These are phyloP conservation scores for Sebastes schlegelii DNA, from an alignment of 2,113 vertebrate species.

Conservation along the genomic window DNA sequence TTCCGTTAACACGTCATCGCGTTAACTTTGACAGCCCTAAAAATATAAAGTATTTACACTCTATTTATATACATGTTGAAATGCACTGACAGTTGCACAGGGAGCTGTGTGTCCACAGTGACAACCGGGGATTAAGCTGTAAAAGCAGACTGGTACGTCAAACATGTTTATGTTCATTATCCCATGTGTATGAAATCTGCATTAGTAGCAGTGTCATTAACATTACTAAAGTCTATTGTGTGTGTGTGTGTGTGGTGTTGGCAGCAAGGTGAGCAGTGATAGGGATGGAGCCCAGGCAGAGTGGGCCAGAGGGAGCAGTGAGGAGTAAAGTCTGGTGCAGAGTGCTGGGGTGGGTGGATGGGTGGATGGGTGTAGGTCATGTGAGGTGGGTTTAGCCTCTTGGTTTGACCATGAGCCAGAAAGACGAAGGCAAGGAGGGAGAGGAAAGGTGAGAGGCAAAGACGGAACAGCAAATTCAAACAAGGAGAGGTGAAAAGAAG, in stretches of 20 bases:
- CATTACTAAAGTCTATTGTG: constrained; percentile 22
- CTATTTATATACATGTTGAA: not conserved
- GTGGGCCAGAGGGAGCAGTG: constrained; percentile 13
- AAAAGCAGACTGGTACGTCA: not conserved
- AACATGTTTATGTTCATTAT: constrained; percentile 15
- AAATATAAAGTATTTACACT: not conserved
- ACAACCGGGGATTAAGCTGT: constrained; percentile 13
- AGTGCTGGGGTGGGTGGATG: not conserved
- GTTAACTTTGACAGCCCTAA: too few species aligned
- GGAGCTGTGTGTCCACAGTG: constrained; percentile 1
- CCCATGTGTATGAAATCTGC: constrained; percentile 15
- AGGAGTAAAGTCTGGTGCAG: constrained; percentile 25
- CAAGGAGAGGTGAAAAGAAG: not conserved
- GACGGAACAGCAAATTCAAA: not conserved
- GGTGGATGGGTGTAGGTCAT: constrained; percentile 27
- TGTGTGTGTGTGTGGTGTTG: not conserved
- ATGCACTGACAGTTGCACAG: not conserved
- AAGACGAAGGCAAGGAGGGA: not conserved
- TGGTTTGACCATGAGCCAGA: constrained; percentile 26
- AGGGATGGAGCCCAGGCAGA: constrained; percentile 4
- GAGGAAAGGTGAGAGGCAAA: constrained; percentile 6
- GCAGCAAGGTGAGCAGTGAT: constrained; percentile 13
- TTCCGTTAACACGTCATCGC: too few species aligned
- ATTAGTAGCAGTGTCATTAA: not conserved
- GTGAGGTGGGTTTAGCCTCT: constrained; percentile 46